Percentiles rank a stretch among this genome's conserved stretches.
Conservation (phyloP, 2,113 vertebrate genomes). For the Charadrius vociferus region DNA sequence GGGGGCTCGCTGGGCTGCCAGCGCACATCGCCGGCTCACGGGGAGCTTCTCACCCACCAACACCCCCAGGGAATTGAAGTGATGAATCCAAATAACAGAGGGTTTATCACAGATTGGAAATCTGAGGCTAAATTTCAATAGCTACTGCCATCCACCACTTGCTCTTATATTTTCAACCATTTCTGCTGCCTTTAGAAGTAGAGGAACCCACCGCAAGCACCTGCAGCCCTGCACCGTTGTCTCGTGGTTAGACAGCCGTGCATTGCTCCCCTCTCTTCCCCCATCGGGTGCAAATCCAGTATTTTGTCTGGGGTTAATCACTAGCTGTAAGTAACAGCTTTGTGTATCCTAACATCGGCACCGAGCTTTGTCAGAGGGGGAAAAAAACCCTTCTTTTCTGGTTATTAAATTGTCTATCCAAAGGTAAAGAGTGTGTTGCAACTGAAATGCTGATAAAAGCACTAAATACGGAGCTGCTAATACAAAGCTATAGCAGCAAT, state of each 20-base stretch:
- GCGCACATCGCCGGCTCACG: too few relatives aligned
- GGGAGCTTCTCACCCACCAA: too few relatives aligned
- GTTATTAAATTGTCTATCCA: not conserved
- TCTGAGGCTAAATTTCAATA: not conserved
- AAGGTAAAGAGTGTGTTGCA: not conserved
- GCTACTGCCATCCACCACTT: not conserved
- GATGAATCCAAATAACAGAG: not conserved
- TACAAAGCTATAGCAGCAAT: conserved; percentile 20
- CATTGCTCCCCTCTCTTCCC: not conserved
- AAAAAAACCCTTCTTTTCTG: not conserved
- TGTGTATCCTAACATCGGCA: not conserved
- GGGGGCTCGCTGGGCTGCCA: too few relatives aligned
- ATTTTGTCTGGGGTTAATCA: not conserved
- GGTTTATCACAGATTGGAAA: not conserved
- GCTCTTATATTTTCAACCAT: not conserved
- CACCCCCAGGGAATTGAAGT: not conserved
- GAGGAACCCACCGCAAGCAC: not conserved
- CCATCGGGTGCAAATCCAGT: not conserved
- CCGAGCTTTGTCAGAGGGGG: not conserved
- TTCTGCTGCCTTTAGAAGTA: not conserved
- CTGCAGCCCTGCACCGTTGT: not conserved
- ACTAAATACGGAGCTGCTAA: conserved; percentile 29
- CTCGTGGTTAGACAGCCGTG: rapidly evolving
- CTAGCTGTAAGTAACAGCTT: not conserved
- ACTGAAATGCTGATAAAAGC: conserved; percentile 58